These are phyloP conservation scores for Ophioderma brevispina DNA, from an alignment of 35 echinoderm and acorn worm genomes.

Conservation along the genomic window DNA sequence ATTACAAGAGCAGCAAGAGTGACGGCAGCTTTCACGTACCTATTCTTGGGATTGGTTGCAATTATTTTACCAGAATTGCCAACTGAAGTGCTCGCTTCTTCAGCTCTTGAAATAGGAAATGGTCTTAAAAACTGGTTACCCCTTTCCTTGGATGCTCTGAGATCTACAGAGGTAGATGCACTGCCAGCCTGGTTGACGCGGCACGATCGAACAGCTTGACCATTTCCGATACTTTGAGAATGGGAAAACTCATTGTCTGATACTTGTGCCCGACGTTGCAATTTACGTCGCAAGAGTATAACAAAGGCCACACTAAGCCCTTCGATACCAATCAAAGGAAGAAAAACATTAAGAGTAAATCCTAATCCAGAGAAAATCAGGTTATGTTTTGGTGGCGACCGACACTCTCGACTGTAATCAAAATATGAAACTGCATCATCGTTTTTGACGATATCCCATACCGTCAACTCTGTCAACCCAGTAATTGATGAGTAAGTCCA, in stretches of 20 bases:
- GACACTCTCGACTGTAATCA: not conserved
- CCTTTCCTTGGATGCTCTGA: too few relatives aligned
- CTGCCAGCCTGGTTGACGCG: too few relatives aligned
- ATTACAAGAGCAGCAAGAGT: slow-evolving; percentile 15
- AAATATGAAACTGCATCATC: not conserved
- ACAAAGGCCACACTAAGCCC: not conserved
- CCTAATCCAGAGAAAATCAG: not conserved
- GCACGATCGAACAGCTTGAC: too few relatives aligned
- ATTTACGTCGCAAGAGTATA: not conserved
- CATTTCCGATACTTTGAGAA: not conserved
- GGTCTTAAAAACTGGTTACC: too few relatives aligned
- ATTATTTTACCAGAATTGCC: not conserved
- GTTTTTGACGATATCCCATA: not conserved
- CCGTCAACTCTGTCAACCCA: not conserved
- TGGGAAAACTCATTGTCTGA: not conserved
- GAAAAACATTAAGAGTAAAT: not conserved
- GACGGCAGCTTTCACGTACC: slow-evolving; percentile 14
- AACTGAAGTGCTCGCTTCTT: not conserved
- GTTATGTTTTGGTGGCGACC: not conserved
- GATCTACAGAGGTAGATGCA: too few relatives aligned
- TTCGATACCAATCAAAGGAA: not conserved
- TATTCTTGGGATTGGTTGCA: not conserved
- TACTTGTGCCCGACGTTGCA: not conserved
- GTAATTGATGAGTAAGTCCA: not conserved
- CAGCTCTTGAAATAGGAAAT: not conserved